Evolutionary conservation across 2,888 invertebrate species (phyloP).

Genomic region (Petrolisthes cinctipes): DNA sequence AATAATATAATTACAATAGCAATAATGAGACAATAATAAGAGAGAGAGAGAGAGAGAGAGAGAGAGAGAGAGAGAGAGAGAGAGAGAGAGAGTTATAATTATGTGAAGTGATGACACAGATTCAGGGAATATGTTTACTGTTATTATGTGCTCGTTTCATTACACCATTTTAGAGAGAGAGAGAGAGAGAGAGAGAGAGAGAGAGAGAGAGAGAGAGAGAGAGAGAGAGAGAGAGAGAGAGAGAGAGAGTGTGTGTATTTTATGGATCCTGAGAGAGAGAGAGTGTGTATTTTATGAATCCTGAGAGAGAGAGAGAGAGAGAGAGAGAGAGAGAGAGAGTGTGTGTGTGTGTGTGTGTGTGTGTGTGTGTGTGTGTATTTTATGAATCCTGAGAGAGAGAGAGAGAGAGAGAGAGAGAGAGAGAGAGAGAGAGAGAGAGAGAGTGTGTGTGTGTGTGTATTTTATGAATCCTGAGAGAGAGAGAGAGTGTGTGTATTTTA

Average conservation of each 20-base stretch:
- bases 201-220: constrained; percentile 13
- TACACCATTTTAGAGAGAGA: neutral
- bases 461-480: too few species aligned
- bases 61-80: constrained; percentile 33
- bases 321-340: too few species aligned
- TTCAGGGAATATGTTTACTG: too few species aligned
- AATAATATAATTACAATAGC: too few species aligned
- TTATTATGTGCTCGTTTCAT: too few species aligned
- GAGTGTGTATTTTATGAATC: too few species aligned
- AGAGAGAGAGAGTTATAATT: constrained; percentile 7
- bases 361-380: too few species aligned
- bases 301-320: too few species aligned
- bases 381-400: neutral
- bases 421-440: neutral
- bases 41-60: constrained; percentile 28
- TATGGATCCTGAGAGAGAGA: neutral
- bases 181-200: neutral
- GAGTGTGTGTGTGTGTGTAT: too few species aligned
- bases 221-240: neutral
- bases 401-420: constrained; percentile 10
- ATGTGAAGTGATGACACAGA: neutral
- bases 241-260: too few species aligned
- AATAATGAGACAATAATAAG: neutral
- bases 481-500: too few species aligned
- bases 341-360: too few species aligned